A percentile compares a stretch with the other conserved stretches of the same genome.
Evolutionary conservation across 2,797 vertebrate species (phyloP).

Genomic region (Serranus cabrilla): DNA sequence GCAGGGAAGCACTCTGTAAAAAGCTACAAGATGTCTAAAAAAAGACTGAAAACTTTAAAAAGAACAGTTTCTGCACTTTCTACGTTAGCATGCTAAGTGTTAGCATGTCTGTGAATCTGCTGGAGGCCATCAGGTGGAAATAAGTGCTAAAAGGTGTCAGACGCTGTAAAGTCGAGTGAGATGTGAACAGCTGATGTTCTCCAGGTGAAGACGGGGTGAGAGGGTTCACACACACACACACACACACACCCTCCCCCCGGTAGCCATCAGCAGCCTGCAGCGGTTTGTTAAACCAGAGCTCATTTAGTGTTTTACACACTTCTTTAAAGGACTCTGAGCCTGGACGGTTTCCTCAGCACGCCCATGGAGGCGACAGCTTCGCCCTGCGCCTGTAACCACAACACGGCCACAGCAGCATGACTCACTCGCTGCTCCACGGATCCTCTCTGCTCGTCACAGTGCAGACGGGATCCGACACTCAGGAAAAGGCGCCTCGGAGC

Average conservation of each 20-base stretch:
- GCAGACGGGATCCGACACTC: conserved; percentile 47
- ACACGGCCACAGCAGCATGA: conserved; percentile 69
- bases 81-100: background rate
- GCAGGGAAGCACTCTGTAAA: too few species aligned
- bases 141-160: background rate
- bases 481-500: conserved; percentile 34
- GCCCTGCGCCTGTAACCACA: conserved; percentile 70
- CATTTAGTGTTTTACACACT: conserved; percentile 81
- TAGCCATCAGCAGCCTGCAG: conserved; percentile 59
- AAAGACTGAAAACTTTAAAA: too few species aligned
- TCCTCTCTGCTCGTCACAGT: conserved; percentile 32
- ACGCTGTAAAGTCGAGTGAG: background rate
- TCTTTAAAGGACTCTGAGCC: conserved; percentile 71
- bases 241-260: conserved; percentile 53
- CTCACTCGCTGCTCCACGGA: conserved; percentile 40
- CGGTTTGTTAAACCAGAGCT: conserved; percentile 66
- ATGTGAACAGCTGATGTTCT: conserved; percentile 2
- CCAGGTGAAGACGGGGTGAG: conserved; percentile 32
- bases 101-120: background rate
- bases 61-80: too few species aligned
- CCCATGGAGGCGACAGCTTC: conserved; percentile 76
- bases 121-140: too few species aligned
- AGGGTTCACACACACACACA: too few species aligned
- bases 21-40: too few species aligned
- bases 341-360: conserved; percentile 73